phyloP scores from a whole-genome alignment of 64 coral and sea anemone species.

The Actinia equina region DNA sequence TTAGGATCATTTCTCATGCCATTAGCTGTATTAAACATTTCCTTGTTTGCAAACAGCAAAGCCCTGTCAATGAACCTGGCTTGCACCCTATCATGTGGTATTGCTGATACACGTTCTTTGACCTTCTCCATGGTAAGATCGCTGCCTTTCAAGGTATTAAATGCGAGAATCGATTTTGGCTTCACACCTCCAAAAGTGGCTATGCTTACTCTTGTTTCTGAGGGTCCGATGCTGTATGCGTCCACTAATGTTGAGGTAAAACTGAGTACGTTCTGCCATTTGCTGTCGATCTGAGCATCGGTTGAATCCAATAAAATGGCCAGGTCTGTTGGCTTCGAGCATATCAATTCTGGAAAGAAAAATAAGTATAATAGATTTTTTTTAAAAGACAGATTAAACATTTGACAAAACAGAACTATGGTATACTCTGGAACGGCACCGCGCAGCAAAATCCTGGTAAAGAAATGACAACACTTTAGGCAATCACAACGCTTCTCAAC shows the following conservation, averaged over 20 bases:
- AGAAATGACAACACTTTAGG: too few relatives aligned
- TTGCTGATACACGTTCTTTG: constrained; percentile 9
- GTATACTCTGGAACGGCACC: too few relatives aligned
- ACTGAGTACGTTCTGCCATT: constrained; percentile 38
- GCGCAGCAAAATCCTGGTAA: too few relatives aligned
- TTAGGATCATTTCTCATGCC: constrained; percentile 37
- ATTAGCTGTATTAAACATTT: constrained; percentile 17
- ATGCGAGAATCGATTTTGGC: constrained; percentile 14
- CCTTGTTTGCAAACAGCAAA: constrained; percentile 26
- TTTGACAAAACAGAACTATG: too few relatives aligned
- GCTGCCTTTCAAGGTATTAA: constrained; percentile 33
- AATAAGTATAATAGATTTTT: neutral
- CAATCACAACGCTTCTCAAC: too few relatives aligned
- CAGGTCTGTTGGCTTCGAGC: constrained; percentile 35
- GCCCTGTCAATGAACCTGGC: constrained; percentile 40
- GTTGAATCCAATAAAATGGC: constrained; percentile 50
- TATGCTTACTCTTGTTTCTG: constrained; percentile 20
- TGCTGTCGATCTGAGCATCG: neutral
- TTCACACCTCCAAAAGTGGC: constrained; percentile 26
- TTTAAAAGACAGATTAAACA: too few relatives aligned
- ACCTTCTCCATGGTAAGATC: constrained; percentile 24
- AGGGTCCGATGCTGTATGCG: constrained; percentile 21
- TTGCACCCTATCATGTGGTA: neutral
- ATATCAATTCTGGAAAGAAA: constrained; percentile 42
- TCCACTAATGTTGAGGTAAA: constrained; percentile 31